A percentile compares a stretch with the other conserved stretches of the same genome.
Conservation (phyloP, 2,888 invertebrate genomes). For the Metalampra italica region DNA sequence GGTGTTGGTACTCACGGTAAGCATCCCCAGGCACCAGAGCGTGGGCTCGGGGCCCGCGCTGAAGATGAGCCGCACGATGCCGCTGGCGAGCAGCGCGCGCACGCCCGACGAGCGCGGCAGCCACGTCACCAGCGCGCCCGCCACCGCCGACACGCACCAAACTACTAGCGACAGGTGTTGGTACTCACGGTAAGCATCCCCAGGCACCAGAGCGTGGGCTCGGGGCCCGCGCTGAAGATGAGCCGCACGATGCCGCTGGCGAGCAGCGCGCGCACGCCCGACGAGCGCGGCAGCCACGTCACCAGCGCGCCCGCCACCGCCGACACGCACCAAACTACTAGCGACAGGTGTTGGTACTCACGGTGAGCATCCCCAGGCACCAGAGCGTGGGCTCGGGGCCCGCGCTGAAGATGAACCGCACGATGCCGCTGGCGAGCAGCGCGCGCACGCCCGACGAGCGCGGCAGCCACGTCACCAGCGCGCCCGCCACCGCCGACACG, state of each 20-base stretch:
- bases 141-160: constrained; percentile 88
- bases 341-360: constrained; percentile 86
- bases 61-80: constrained; percentile 93
- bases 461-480: constrained; percentile 87
- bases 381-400: constrained; percentile 95
- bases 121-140: constrained; percentile 86
- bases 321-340: constrained; percentile 91
- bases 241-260: constrained; percentile 90
- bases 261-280: constrained; percentile 88
- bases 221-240: constrained; percentile 95
- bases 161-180: constrained; percentile 91
- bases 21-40: constrained; percentile 89
- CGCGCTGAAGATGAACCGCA: constrained; percentile 92
- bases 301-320: constrained; percentile 86
- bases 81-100: constrained; percentile 86
- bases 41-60: constrained; percentile 96
- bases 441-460: constrained; percentile 88
- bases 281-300: constrained; percentile 86
- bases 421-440: constrained; percentile 87
- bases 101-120: constrained; percentile 88
- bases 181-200: constrained; percentile 88
- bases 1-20: constrained; percentile 87
- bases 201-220: constrained; percentile 91
- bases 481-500: constrained; percentile 84
- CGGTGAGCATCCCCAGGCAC: constrained; percentile 91